Conservation (phyloP, 2,113 vertebrate genomes). For the Grammatotria lemairii region DNA sequence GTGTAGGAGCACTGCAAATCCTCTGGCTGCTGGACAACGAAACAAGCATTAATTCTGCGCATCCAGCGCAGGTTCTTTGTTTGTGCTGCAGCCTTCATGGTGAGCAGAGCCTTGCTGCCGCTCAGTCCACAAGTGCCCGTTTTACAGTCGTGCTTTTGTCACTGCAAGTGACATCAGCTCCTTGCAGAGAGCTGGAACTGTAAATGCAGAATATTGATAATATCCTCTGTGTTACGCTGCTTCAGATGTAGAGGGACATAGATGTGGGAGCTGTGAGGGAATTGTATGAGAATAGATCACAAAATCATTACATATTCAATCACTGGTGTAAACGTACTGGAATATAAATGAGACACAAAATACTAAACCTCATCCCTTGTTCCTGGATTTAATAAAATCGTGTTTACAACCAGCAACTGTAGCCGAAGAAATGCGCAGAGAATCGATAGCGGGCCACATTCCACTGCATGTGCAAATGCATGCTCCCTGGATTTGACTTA, state of each 20-base stretch:
- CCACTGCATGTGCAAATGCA: slow-evolving; percentile 2
- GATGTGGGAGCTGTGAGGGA: neutral
- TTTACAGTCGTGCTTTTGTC: slow-evolving; percentile 41
- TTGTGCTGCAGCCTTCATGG: neutral
- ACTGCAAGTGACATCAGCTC: slow-evolving; percentile 44
- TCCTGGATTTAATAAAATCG: neutral
- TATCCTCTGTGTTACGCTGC: neutral
- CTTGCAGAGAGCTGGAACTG: slow-evolving; percentile 1
- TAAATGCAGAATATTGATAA: neutral
- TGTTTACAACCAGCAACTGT: neutral
- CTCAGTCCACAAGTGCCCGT: neutral
- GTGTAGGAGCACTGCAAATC: neutral
- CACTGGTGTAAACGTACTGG: neutral
- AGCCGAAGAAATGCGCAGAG: slow-evolving; percentile 26
- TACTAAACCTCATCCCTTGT: neutral
- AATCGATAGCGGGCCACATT: slow-evolving; percentile 46
- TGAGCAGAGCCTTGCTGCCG: neutral
- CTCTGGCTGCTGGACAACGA: neutral
- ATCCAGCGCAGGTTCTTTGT: neutral
- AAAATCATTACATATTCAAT: neutral
- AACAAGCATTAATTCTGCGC: neutral
- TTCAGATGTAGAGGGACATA: neutral
- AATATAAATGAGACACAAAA: neutral
- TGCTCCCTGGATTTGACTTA: neutral
- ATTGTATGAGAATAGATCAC: neutral